Conservation (phyloP, 2,888 invertebrate species). For the Rotaria sp. region DNA sequence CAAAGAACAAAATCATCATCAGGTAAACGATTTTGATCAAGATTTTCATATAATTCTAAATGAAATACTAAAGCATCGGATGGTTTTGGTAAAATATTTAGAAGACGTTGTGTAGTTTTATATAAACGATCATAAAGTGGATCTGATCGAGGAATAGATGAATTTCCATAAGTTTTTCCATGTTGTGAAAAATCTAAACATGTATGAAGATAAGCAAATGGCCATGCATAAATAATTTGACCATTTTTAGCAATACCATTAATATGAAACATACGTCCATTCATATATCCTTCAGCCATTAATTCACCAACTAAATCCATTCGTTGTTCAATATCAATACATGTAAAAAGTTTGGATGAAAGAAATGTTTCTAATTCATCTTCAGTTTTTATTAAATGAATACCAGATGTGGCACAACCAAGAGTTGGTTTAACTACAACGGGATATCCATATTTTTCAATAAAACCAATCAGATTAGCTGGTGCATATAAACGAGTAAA, state of each 20-base stretch:
- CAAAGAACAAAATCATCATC: not conserved
- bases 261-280: not conserved
- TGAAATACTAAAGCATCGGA: not conserved
- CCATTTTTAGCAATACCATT: not conserved
- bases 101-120: not conserved
- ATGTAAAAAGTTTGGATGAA: not conserved
- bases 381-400: not conserved
- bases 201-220: not conserved
- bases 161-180: not conserved
- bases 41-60: constrained; percentile 8
- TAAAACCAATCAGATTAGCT: not conserved
- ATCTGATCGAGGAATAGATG: not conserved
- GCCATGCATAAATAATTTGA: not conserved
- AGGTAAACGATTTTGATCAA: not conserved
- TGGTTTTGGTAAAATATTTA: not conserved
- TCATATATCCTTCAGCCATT: not conserved
- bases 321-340: not conserved
- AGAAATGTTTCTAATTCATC: not conserved
- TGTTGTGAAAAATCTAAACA: not conserved
- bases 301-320: not conserved
- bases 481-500: not conserved
- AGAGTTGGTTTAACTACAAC: not conserved
- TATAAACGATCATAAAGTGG: not conserved
- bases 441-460: not conserved
- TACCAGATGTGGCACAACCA: not conserved